Evolutionary conservation across 2,113 vertebrate genomes (phyloP).

Genomic region (Misgurnus mizolepis): DNA sequence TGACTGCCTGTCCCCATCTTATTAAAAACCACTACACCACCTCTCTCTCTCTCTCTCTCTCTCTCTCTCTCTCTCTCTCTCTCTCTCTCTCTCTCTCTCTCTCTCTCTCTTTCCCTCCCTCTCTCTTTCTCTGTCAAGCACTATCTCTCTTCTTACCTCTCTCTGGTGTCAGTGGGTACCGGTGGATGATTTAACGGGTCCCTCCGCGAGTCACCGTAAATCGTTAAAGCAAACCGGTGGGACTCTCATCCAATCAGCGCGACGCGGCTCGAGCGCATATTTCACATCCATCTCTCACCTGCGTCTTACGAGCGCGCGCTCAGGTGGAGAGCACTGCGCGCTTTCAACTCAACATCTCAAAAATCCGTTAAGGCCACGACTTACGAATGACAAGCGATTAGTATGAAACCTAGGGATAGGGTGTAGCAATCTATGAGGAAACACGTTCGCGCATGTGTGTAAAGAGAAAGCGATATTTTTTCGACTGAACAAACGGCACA

Average conservation of each 20-base stretch:
- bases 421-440: no score
- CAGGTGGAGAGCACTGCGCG: constrained; percentile 13
- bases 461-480: no score
- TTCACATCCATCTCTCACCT: constrained; percentile 39
- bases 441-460: no score
- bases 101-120: neutral
- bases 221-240: constrained; percentile 43
- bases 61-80: neutral
- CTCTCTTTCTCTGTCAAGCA: neutral
- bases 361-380: no score
- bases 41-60: neutral
- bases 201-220: constrained; percentile 14
- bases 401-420: no score
- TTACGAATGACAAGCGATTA: no score
- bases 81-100: neutral
- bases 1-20: no score
- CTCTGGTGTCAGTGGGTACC: neutral
- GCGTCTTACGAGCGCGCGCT: neutral
- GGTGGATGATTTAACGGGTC: constrained; percentile 33
- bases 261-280: constrained; percentile 1
- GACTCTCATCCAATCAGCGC: constrained; percentile 40
- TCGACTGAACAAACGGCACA: no score
- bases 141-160: neutral
- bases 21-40: no score
- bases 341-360: neutral